Evolutionary conservation across 92 coral and sea anemone species (phyloP).

Genomic region (Pocillopora grandis): DNA sequence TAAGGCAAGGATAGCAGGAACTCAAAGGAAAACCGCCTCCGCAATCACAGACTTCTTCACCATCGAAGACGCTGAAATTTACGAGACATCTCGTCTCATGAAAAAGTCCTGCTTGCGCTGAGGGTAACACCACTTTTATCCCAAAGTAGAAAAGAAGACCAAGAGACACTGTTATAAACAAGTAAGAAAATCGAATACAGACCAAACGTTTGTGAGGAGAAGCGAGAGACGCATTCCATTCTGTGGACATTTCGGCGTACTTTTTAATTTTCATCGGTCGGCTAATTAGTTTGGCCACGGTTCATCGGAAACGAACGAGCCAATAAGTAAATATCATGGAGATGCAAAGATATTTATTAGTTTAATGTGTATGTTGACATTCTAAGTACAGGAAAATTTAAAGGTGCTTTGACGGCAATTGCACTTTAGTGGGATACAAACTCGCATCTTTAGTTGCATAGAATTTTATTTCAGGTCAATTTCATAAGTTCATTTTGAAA

Average conservation of each 20-base stretch:
- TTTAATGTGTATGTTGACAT: background rate
- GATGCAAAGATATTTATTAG: background rate
- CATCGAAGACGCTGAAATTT: conserved; percentile 8
- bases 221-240: background rate
- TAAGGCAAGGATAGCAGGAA: conserved; percentile 30
- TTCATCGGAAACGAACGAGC: background rate
- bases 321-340: background rate
- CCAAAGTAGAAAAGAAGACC: background rate
- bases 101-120: background rate
- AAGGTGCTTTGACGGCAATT: background rate
- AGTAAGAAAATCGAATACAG: conserved; percentile 5
- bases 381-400: background rate
- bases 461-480: background rate
- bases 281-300: conserved; percentile 1
- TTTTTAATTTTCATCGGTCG: background rate
- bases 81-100: conserved; percentile 13
- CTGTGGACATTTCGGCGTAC: background rate
- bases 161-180: background rate
- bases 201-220: background rate
- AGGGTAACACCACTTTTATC: conserved; percentile 7
- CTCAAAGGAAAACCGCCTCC: background rate
- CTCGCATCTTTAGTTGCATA: no score
- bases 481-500: no score
- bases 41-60: conserved; percentile 19
- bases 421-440: background rate